Conservation (phyloP, 2,113 vertebrate genomes). For the Lophius piscatorius region DNA sequence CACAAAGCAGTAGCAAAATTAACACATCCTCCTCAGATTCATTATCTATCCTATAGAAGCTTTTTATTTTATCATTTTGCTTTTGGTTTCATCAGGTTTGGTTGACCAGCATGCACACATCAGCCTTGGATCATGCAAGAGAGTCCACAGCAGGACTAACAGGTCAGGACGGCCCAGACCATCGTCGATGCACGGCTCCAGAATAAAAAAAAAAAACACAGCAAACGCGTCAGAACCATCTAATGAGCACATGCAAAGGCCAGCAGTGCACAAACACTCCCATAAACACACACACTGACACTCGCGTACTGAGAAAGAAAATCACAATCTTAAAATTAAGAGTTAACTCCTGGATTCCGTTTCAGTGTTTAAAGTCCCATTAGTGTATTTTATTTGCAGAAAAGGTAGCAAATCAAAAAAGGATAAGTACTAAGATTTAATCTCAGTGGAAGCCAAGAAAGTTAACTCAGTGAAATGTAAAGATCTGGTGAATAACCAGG, state of each 20-base stretch:
- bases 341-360: constrained; percentile 75
- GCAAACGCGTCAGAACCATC: constrained; percentile 52
- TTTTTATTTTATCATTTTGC: constrained; percentile 43
- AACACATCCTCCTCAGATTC: constrained; percentile 49
- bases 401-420: constrained; percentile 6
- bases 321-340: constrained; percentile 53
- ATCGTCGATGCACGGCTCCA: constrained; percentile 53
- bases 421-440: background rate
- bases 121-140: constrained; percentile 71
- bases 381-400: background rate
- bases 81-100: constrained; percentile 78
- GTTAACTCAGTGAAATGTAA: constrained; percentile 75
- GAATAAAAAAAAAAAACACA: constrained; percentile 56
- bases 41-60: constrained; percentile 45
- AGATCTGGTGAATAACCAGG: constrained; percentile 62
- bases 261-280: constrained; percentile 62
- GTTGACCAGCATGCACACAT: constrained; percentile 74
- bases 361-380: constrained; percentile 13
- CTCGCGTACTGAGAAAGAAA: constrained; percentile 47
- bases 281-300: constrained; percentile 44
- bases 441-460: constrained; percentile 61
- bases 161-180: constrained; percentile 54
- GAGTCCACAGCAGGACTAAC: constrained; percentile 59
- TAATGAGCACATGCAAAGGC: constrained; percentile 73
- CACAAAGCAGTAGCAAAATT: constrained; percentile 57